Evolutionary conservation across 2,888 invertebrate species (phyloP), one percentile per base, ranked within the genome.

Genomic region (Rhagonycha fulva): DNA sequence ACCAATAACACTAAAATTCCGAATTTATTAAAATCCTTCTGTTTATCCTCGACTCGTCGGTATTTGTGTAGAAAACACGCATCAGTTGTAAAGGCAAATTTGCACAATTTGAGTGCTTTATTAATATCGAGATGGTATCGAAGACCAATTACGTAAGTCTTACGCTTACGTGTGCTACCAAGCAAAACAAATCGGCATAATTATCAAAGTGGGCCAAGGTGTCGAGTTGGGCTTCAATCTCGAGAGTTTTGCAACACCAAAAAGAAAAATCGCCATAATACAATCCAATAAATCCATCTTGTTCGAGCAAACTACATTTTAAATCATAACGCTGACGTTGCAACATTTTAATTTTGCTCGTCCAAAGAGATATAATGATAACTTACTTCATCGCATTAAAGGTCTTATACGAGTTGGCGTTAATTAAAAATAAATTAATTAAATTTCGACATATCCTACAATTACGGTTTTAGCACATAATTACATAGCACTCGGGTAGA

Each of bases 171-270:
- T 74, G 74, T 68, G 66, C 74, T 75, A 32, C 74, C 70, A 68
- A 70, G 76, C 76, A 76, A 76, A 61, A 76, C 78, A 70, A 78
- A 76, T 76, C 76, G 72, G 75, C 72, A 74, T 78, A 78, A 78
- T 78, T 78, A 78, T 78, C 75, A 72, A 79, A 76, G 74, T 79
- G 74, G 79, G 79, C 74, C 79, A 80, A 79, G 80, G 78, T 73
- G 78, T 67, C 32, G 71, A 66, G 68, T 77, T 76, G 67, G 69
- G 28, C 63, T 61, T 74, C 76, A 76, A 82, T 82, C 26, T 81
- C 80, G 79, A 79, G 66, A 75, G 72, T 82, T 82, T 82, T 78
- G 68, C 78, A 82, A 82, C 32, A 67, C 32, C 76, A 74, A 78
- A 68, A 60, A n/a, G 47, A 47, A 47, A 47, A 47, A 47, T n/a